Base-by-base conservation (phyloP, 1,140 invertebrate species). In the Drosophila malerkotliana region DNA sequence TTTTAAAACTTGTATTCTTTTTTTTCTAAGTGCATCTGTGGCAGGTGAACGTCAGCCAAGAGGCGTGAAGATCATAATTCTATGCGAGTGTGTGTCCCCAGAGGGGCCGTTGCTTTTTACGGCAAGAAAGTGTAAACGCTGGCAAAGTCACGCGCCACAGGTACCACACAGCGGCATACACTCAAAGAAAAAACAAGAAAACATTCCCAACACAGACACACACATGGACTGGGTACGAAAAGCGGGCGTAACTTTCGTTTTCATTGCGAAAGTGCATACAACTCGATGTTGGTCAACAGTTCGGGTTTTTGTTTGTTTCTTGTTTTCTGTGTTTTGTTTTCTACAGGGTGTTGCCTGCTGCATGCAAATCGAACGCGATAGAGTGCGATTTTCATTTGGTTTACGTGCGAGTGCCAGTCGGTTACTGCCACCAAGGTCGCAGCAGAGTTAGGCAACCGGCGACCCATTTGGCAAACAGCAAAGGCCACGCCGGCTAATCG, bases 261-360 rank as follows among this genome's bases (percentile, higher is more conserved):
- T 88, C 83, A 88, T 88, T 88, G 83, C 83, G 83, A 88, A 88
- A 88, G 83, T 88, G 83, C 83, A 88, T 73, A 83, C 79, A 88
- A 77, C 72, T 77, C 76, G 68, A 83, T 79, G 72, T 79, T 83
- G 69, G 69, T 85, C 77, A 69, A 71, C 71, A 63, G 47, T 60
- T 56, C 73, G 57, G 57, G 48, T 58, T 49, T 68, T 59, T 72
- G 48, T 51, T 62, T 15, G 15, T 44, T 44, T 44, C 14, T 44
- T 44, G 15, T 44, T 44, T 44, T 44, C 10, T 37, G 34, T 37
- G 15, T 44, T 44, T 44, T 15, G n/a, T 15, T 44, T 15, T 44
- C 12, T 21, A 57, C 60, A 59, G 69, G 55, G 79, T 59, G 51
- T 58, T 62, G 44, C 67, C 44, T 76, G 56, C 44, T 76, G 56